Base-by-base conservation (phyloP, 1,140 invertebrate species). In the Cydia fagiglandana region DNA sequence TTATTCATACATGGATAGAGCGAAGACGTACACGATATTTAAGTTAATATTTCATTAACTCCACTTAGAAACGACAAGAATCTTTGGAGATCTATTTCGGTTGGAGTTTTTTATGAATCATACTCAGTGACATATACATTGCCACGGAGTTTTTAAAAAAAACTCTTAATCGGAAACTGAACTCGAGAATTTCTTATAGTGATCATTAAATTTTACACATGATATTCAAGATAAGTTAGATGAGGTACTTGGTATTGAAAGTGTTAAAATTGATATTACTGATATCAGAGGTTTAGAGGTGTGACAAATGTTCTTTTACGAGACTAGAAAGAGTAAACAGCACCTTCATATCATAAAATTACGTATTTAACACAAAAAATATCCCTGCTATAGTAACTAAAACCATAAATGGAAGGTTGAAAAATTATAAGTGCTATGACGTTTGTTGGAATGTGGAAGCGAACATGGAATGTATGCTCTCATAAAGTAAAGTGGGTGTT, bases 1-100 rank as follows among this genome's bases (percentile, higher is more conserved):
- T 95, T 94, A 61, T 61, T 61, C 56, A 61, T 24, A 61, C 56
- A 61, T 61, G 2, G n/a, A 17, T 53, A n/a, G 50, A 20, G 17
- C 5, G 56, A 61, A 61, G 56, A 61, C 0, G 17, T 24, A 61
- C 15, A 61, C 20, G 24, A 17, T 20, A 30, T 61, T 24, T 12
- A 24, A 24, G 7, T 61, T 61, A 61, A 61, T 56, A 56, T 17
- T 56, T 20, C n/a, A 56, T 12, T 61, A 10, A 5, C 50, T 17
- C 50, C 3, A 53, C 15, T 3, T n/a, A 53, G n/a, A 53, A 53
- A 15, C 12, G 15, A 50, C 13, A 15, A 47, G 10, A 12, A 47
- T 3, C 3, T 13, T 13, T 10, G 45, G 45, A 47, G 1, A 47
- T 34, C 34, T 0, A 5, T 34, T 6, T 34, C 34, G 34, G 0